A percentile compares a stretch with the other conserved stretches of the same genome.
phyloP scores from a whole-genome alignment of 2,113 vertebrate species.

The Thamnophis sirtalis region DNA sequence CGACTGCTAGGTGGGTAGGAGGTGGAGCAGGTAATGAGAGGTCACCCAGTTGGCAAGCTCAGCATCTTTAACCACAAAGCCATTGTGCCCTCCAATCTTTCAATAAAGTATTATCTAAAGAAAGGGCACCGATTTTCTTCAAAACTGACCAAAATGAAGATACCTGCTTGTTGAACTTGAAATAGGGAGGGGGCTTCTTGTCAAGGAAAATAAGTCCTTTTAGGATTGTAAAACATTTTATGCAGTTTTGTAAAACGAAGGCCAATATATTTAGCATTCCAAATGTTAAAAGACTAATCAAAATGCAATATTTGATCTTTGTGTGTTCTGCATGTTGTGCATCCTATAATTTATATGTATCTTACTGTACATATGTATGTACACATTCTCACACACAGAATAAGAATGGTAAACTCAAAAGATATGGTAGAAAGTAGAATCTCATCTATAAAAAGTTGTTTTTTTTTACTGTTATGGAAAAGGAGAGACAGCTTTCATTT shows the following conservation, averaged over 20 bases:
- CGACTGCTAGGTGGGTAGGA: background rate
- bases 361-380: background rate
- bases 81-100: background rate
- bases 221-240: background rate
- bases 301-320: background rate
- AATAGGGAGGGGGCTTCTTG: background rate
- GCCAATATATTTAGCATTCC: background rate
- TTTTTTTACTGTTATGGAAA: constrained; percentile 11
- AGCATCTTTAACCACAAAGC: background rate
- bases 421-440: background rate
- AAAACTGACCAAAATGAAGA: background rate
- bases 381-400: constrained; percentile 12
- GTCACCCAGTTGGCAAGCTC: background rate
- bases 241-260: background rate
- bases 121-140: background rate
- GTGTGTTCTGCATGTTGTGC: background rate
- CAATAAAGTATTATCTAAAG: background rate
- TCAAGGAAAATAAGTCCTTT: background rate
- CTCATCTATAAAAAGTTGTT: background rate
- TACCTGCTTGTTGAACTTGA: background rate
- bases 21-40: background rate
- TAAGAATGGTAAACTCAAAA: background rate
- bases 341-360: background rate
- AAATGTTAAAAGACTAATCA: background rate
- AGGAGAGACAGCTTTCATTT: background rate